These are phyloP conservation scores for Centroberyx gerrardi DNA, from an alignment of 2,797 vertebrate genomes.

Conservation along the genomic window DNA sequence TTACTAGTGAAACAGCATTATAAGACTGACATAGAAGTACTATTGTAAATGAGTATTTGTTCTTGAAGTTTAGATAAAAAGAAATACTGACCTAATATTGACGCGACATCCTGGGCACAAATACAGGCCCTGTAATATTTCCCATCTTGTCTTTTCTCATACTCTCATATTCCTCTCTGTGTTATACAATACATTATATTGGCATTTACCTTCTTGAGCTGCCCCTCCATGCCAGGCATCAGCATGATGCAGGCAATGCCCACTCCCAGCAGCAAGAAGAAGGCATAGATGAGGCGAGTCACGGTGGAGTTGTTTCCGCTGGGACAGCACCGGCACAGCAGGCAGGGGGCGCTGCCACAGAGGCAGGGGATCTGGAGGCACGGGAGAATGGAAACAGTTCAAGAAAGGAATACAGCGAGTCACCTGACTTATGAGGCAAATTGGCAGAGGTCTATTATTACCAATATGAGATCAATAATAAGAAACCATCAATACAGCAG, in stretches of 20 bases:
- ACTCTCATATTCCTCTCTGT: no score
- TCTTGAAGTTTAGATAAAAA: no score
- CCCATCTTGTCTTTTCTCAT: no score
- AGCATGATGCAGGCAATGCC: conserved; percentile 95
- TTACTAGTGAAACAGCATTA: no score
- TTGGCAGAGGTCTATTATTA: neutral
- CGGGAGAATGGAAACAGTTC: neutral
- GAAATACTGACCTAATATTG: no score
- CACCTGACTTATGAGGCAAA: neutral
- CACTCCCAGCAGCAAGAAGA: conserved; percentile 95
- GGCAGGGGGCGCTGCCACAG: conserved; percentile 96
- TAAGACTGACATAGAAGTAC: no score
- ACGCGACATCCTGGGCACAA: no score
- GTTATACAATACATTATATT: no score
- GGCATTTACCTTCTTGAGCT: conserved; percentile 93
- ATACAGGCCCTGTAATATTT: no score
- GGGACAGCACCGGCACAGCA: conserved; percentile 97
- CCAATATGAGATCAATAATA: no score
- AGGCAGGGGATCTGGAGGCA: conserved; percentile 92
- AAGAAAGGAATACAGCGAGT: neutral
- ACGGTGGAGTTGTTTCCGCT: conserved; percentile 98
- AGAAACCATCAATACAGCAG: no score
- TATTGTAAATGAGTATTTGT: no score
- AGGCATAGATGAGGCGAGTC: conserved; percentile 94
- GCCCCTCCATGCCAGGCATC: conserved; percentile 98